Evolutionary conservation across 2,797 vertebrate species (phyloP), one percentile per base, ranked within the genome.

Genomic region (Enteromius anoplus): DNA sequence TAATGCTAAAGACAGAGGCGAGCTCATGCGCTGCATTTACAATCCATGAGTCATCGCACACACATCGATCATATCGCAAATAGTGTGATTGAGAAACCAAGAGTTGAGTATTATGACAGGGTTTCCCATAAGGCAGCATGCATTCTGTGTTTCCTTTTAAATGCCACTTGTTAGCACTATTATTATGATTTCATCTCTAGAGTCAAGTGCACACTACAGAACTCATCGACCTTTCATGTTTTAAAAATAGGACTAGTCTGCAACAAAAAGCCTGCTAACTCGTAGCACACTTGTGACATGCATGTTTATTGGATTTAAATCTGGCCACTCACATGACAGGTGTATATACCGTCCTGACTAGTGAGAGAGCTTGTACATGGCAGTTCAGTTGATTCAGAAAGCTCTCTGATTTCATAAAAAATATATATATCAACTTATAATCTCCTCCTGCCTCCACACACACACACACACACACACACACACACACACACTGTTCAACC

Each of bases 21-120:
- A 88, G 86, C 86, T 83, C 84, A 86, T 58, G 9, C 14, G 1
- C 89, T 87, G 84, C 69, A 70, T 84, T 87, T 87, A 82, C 70
- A 72, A 86, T 82, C 73, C 78, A 80, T 87, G 84, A 88, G 65
- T 88, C 87, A 88, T 82, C 55, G 80, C 83, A 81, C 85, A 78
- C 29, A 81, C 80, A 69, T 86, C 84, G 64, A 82, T 88, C 82
- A 64, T 17, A 60, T 29, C 71, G 85, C 77, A 78, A 76, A 87
- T 82, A 85, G 82, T 37, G 47, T 34, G 84, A 87, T 85, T 86
- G 84, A 90, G 90, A 86, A 51, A 11, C 14, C 17, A 15, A 83
- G 86, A 26, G 40, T 32, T 68, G 19, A 80, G 49, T 26, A 58
- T 32, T 11, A 66, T 73, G 47, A n/a, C 47, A 72, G 87, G 70